Evolutionary conservation across 2,888 invertebrate species (phyloP), one percentile per base, ranked within the genome.

Genomic region (Athalia cordata): DNA sequence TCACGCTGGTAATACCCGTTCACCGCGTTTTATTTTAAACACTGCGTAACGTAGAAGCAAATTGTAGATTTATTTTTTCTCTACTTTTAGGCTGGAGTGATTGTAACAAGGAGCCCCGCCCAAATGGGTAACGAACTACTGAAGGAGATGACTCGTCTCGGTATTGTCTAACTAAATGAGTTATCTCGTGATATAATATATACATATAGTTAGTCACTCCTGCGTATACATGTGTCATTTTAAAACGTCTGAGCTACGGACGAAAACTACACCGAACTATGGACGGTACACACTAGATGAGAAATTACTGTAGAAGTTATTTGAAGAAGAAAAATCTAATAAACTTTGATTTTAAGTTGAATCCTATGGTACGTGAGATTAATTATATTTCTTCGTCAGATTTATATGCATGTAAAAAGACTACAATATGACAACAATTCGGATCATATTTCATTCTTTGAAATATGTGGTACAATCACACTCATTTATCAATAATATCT

Each of bases 41-140:
- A 55, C 55, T 11, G 11, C 9, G 11, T 55, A 55, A 55, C 55
- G 11, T 8, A 3, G 1, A n/a, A 7, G 55, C 9, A n/a, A 55
- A 55, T 6, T 6, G n/a, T n/a, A 55, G 29, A 29, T 29, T 65
- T 47, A n/a, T n/a, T 49, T 15, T 55, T 49, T 61, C 3, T 68
- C 29, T 64, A 57, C 13, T 64, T 11, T 55, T 55, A 93, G 91
- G 98, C 98, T 82, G 97, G 97, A 84, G 99, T 98, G 43, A 95
- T 97, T 86, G 98, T 99, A 9, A 97, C 98, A 57, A 95, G 95
- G 91, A 98, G 98, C 84, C 99, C 98, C 11, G 99, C 99, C 81
- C 96, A 98, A 92, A 97, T 99, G 96, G 99, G 99, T 74, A 93
- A 93, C 78, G 96, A 96, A 90, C 93, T 99, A 85, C 91, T 94